These are phyloP conservation scores for Bombyx mori DNA, from an alignment of 1,140 invertebrate species.

Conservation along the genomic window DNA sequence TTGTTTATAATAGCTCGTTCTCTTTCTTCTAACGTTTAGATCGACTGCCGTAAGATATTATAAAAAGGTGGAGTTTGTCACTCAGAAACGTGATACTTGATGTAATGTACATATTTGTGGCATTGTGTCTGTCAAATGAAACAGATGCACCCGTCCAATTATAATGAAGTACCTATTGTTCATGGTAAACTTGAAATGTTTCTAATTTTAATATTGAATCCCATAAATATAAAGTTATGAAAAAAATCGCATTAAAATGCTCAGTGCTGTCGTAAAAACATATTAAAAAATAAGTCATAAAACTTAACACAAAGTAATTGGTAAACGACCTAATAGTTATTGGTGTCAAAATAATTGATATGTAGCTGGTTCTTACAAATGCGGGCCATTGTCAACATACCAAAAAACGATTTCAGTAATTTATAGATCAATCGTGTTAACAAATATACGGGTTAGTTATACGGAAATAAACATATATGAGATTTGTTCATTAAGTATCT, in stretches of 20 bases:
- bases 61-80: constrained; percentile 56
- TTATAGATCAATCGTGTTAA: constrained; percentile 37
- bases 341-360: constrained; percentile 63
- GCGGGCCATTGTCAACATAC: constrained; percentile 42
- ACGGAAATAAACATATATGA: too few species aligned
- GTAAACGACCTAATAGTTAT: constrained; percentile 41
- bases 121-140: too few species aligned
- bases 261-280: too few species aligned
- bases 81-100: constrained; percentile 19
- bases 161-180: too few species aligned
- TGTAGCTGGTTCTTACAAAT: constrained; percentile 49
- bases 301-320: constrained; percentile 46
- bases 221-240: too few species aligned
- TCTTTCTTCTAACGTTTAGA: constrained; percentile 32
- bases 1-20: constrained; percentile 52
- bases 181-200: too few species aligned
- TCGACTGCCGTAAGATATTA: constrained; percentile 38
- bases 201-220: too few species aligned
- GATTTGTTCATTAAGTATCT: too few species aligned
- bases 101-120: too few species aligned
- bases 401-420: constrained; percentile 38
- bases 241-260: too few species aligned
- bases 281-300: constrained; percentile 37
- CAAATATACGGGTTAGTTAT: constrained; percentile 38
- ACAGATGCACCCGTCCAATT: too few species aligned